phyloP scores from a whole-genome alignment of 2,113 vertebrate species.

The Rallus limicola region DNA sequence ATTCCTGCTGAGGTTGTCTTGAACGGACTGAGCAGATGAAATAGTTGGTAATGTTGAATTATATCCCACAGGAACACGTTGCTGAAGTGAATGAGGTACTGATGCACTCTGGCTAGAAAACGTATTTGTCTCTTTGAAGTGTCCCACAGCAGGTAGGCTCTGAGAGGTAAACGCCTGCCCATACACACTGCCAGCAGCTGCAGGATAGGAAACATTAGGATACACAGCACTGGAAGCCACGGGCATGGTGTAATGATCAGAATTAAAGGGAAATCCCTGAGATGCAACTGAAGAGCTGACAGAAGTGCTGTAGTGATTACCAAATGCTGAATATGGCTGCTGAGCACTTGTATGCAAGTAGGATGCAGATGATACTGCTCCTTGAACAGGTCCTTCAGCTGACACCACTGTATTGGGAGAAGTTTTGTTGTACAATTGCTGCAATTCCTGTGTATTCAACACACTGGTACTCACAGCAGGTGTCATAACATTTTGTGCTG shows the following conservation, averaged over 20 bases:
- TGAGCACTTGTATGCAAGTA: constrained; percentile 77
- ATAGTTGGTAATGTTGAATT: constrained; percentile 47
- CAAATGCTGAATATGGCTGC: constrained; percentile 77
- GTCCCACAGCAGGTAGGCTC: constrained; percentile 53
- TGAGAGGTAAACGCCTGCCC: constrained; percentile 83
- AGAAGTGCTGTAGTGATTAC: constrained; percentile 80
- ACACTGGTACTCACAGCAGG: constrained; percentile 57
- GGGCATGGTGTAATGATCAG: constrained; percentile 72
- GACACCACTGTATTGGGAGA: constrained; percentile 49
- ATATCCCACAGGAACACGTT: constrained; percentile 72
- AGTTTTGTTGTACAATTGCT: constrained; percentile 73
- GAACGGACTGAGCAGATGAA: constrained; percentile 65
- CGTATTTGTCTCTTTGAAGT: constrained; percentile 48
- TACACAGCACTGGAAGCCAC: constrained; percentile 70
- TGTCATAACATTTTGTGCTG: constrained; percentile 70
- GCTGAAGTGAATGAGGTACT: constrained; percentile 71
- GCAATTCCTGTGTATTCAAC: constrained; percentile 70
- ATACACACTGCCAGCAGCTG: constrained; percentile 79
- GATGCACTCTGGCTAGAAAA: constrained; percentile 72
- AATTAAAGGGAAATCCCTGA: constrained; percentile 78
- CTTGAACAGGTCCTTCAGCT: constrained; percentile 63
- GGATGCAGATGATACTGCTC: constrained; percentile 62
- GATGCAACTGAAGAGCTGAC: constrained; percentile 72
- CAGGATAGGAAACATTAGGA: constrained; percentile 81
- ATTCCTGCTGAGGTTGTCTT: constrained; percentile 58